Conservation (phyloP, 2,888 invertebrate genomes). For the Biston betularia region DNA sequence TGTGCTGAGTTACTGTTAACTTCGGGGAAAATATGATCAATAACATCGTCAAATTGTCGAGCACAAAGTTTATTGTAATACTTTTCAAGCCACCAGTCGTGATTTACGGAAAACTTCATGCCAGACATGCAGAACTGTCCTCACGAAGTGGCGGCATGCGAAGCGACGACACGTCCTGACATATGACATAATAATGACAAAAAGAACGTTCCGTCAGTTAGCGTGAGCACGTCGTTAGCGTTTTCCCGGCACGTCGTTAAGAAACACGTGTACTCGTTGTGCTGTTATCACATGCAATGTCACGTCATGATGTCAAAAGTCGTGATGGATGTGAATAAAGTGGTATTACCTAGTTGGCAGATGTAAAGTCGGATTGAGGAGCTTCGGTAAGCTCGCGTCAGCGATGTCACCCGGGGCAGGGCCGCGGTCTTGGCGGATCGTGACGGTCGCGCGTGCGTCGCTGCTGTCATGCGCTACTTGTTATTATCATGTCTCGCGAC, state of each 20-base stretch:
- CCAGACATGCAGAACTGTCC: not conserved
- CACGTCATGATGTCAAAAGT: slow-evolving; percentile 52
- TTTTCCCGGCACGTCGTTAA: slow-evolving; percentile 61
- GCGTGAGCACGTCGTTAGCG: slow-evolving; percentile 64
- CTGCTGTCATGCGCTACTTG: slow-evolving; percentile 79
- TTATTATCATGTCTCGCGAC: slow-evolving; percentile 77
- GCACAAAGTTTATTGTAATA: slow-evolving; percentile 25
- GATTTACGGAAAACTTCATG: slow-evolving; percentile 20
- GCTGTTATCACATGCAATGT: slow-evolving; percentile 62
- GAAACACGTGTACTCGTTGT: slow-evolving; percentile 62
- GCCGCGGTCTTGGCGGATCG: slow-evolving; percentile 57
- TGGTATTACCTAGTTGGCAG: slow-evolving; percentile 67
- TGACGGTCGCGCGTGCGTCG: slow-evolving; percentile 78
- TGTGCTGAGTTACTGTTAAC: slow-evolving; percentile 20
- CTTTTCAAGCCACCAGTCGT: slow-evolving; percentile 25
- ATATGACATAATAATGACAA: slow-evolving; percentile 38
- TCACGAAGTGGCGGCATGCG: slow-evolving; percentile 14
- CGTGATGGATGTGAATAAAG: slow-evolving; percentile 65
- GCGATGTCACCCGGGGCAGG: slow-evolving; percentile 65
- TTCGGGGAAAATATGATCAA: slow-evolving; percentile 32
- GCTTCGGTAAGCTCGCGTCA: slow-evolving; percentile 46
- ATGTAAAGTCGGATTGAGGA: slow-evolving; percentile 37
- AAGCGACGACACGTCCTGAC: slow-evolving; percentile 24
- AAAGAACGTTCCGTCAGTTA: slow-evolving; percentile 33
- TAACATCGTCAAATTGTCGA: slow-evolving; percentile 25